Conservation (phyloP, 2,113 vertebrate genomes). For the Pterocles orientalis region DNA sequence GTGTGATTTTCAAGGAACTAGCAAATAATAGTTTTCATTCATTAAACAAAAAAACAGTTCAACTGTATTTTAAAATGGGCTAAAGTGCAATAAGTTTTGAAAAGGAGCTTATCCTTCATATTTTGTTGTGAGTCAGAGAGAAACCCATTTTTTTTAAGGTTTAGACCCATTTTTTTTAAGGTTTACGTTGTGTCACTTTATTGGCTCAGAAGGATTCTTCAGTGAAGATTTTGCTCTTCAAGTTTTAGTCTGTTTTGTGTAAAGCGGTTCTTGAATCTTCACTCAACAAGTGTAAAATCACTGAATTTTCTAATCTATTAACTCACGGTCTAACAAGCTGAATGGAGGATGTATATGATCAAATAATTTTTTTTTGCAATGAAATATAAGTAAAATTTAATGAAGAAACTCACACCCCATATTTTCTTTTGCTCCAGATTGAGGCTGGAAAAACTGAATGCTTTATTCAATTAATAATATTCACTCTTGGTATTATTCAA, state of each 20-base stretch:
- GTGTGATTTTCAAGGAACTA: slow-evolving; percentile 27
- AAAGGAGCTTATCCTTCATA: not conserved
- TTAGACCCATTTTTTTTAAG: not conserved
- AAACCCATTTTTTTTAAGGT: not conserved
- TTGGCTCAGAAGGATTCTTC: not conserved
- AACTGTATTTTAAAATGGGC: not conserved
- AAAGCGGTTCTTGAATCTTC: not conserved
- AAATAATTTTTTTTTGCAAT: not conserved
- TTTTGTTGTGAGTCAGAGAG: not conserved
- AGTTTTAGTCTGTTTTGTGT: not conserved
- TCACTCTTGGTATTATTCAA: not conserved
- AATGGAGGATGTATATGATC: not conserved
- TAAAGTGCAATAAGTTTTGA: not conserved
- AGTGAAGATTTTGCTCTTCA: not conserved
- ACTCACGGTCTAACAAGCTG: not conserved
- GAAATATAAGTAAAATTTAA: not conserved
- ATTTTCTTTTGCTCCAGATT: not conserved
- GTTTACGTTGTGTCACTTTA: not conserved
- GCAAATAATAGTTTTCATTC: slow-evolving; percentile 11
- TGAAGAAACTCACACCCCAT: not conserved
- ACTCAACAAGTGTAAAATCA: not conserved
- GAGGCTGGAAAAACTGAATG: not conserved
- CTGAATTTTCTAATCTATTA: not conserved
- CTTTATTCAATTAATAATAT: not conserved
- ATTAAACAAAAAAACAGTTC: slow-evolving; percentile 24